These are phyloP conservation scores for Lordiphosa clarofinis DNA, from an alignment of 1,140 invertebrate genomes.

Conservation along the genomic window DNA sequence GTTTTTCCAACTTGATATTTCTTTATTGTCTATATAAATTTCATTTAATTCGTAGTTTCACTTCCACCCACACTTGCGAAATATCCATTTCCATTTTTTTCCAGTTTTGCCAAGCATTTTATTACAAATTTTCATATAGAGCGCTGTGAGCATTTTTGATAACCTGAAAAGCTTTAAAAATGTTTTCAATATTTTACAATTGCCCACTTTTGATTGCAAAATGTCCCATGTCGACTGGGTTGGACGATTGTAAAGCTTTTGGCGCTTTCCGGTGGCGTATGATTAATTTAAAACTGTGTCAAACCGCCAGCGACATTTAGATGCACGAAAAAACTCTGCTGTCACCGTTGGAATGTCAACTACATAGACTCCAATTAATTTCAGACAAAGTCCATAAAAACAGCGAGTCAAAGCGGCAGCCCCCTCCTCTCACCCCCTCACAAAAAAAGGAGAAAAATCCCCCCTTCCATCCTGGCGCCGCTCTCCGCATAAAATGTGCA, in stretches of 20 bases:
- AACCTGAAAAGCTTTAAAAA: constrained; percentile 18
- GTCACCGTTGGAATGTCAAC: constrained; percentile 58
- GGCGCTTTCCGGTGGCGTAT: constrained; percentile 56
- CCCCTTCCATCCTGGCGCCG: constrained; percentile 3
- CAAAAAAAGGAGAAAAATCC: not conserved
- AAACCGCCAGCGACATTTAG: constrained; percentile 41
- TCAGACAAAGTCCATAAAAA: constrained; percentile 45
- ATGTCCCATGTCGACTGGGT: constrained; percentile 24
- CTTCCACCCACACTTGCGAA: too few relatives aligned
- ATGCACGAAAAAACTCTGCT: constrained; percentile 25
- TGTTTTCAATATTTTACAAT: constrained; percentile 38
- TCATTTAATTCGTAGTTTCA: too few relatives aligned
- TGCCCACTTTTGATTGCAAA: constrained; percentile 34
- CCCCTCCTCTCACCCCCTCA: not conserved
- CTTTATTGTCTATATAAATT: too few relatives aligned
- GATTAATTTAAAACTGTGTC: constrained; percentile 77
- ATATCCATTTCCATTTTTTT: not conserved
- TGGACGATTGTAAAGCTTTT: constrained; percentile 50
- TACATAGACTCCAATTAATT: constrained; percentile 73
- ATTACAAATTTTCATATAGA: not conserved
- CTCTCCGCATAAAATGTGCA: constrained; percentile 63
- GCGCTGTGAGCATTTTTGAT: constrained; percentile 10
- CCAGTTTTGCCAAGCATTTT: not conserved
- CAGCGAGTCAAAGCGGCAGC: constrained; percentile 47
- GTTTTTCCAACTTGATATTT: too few relatives aligned